Evolutionary conservation across 2,797 vertebrate genomes (phyloP), one percentile per base, ranked within the genome.

Genomic region (Pampus argenteus): DNA sequence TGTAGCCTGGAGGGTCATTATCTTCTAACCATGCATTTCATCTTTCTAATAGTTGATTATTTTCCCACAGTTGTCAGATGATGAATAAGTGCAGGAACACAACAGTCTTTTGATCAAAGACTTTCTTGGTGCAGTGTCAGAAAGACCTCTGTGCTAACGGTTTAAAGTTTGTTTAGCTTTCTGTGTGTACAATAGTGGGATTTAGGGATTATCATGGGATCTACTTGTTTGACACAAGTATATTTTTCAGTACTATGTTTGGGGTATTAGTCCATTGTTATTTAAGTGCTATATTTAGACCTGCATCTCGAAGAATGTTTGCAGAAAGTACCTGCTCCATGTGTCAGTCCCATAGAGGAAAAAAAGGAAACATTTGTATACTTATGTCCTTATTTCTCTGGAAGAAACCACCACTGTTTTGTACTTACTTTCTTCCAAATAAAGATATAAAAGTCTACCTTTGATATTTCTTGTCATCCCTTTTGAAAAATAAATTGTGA

Each of bases 191-290:
- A 88, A 87, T 88, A 89, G 90, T 92, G 84, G 87, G 82, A 64
- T 91, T 91, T 85, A 90, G 94, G 95, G 94, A 93, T 91, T 94
- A 83, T 92, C 89, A 88, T 86, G 72, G 82, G 83, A 68, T 92
- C 92, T 91, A 84, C 95, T 95, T 95, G 95, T 96, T 96, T 96
- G 97, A 94, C 93, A 96, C 96, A 94, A 95, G 96, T 89, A 79
- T 83, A 71, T 79, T 79, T 84, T 74, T 86, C 74, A 89, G 49
- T 87, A 59, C 79, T 84, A 81, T 86, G 68, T 87, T 84, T 72
- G 74, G 79, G 81, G 66, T 90, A 36, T 88, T 87, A 76, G 85
- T 81, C 79, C 71, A 49, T 85, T 85, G 71, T 89, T 92, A 92
- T 94, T 93, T 94, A 92, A 93, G 82, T 88, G 66, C 68, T 89